Evolutionary conservation across 2,888 invertebrate species (phyloP), one percentile per base, ranked within the genome.

Genomic region (Peribatodes rhomboidaria): DNA sequence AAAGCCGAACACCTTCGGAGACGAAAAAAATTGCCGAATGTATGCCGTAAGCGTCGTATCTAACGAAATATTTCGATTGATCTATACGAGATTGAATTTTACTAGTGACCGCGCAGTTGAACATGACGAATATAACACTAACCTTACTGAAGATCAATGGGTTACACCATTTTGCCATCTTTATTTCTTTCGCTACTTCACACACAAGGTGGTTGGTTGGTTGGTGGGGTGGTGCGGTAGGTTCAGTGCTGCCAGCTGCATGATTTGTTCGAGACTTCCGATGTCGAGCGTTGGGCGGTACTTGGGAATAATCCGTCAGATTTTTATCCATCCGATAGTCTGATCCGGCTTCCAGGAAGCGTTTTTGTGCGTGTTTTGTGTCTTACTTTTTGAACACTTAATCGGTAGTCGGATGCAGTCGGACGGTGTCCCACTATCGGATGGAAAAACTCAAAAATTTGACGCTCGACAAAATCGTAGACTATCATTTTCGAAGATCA

Each of bases 101-200:
- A 50, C 3, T 31, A 8, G 22, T 44, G 16, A 13, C 18, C 20
- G 13, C 39, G 52, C 41, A 18, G n/a, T 11, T 11, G 39, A 62
- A 50, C 44, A 41, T 16, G 44, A 8, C 11, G 16, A 35, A 44
- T 33, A 31, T 22, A 27, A 41, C 62, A 92, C 92, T 92, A 92
- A 92, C 92, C 92, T 92, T 88, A 78, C 69, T 72, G 75, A 78
- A 80, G 85, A 87, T 77, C 80, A 81, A 79, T 79, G 80, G 76
- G 74, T 77, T 78, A 79, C 89, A 88, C 88, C 92, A 89, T 88
- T 90, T 89, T 85, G 59, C 60, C 65, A 88, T 89, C 87, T 88
- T 87, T 83, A 81, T 84, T 85, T 83, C 68, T 69, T 71, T 74
- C 73, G 71, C 66, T 64, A 50, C 65, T 65, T 61, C 44, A 55